phyloP scores from a whole-genome alignment of 2,113 vertebrate genomes.

The Brachypteracias leptosomus region DNA sequence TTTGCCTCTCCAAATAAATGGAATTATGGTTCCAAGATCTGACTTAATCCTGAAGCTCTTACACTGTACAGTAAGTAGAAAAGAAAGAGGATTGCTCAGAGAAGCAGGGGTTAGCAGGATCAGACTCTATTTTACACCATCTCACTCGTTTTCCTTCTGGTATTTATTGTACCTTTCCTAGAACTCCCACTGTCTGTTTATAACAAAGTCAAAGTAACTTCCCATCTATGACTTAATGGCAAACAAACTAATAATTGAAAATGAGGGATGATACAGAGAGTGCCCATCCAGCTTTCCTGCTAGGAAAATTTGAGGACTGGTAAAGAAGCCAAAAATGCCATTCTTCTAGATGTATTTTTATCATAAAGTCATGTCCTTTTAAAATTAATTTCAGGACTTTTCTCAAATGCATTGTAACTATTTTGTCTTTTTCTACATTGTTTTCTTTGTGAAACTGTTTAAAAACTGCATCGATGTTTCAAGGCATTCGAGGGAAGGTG shows the following conservation, averaged over 20 bases:
- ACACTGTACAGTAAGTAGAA: neutral
- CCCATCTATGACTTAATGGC: neutral
- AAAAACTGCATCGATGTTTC: neutral
- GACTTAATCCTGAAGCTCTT: constrained; percentile 48
- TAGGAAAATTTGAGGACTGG: neutral
- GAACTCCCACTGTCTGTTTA: neutral
- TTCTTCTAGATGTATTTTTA: neutral
- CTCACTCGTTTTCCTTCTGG: neutral
- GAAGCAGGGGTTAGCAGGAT: neutral
- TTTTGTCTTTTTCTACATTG: neutral
- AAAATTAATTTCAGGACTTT: neutral
- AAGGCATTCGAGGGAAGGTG: neutral
- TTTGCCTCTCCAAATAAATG: constrained; percentile 40
- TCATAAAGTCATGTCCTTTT: neutral
- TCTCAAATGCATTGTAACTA: neutral
- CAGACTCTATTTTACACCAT: neutral
- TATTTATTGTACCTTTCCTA: neutral
- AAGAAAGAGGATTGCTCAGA: constrained; percentile 26
- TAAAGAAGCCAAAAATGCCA: neutral
- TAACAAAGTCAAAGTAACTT: neutral
- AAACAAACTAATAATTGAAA: neutral
- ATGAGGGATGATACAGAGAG: neutral
- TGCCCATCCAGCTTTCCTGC: neutral
- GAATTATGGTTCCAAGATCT: constrained; percentile 34
- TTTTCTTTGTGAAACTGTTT: neutral